A percentile compares a stretch with the other conserved stretches of the same genome.
Evolutionary conservation across 2,113 vertebrate species (phyloP).

Genomic region (Hymenochirus boettgeri): DNA sequence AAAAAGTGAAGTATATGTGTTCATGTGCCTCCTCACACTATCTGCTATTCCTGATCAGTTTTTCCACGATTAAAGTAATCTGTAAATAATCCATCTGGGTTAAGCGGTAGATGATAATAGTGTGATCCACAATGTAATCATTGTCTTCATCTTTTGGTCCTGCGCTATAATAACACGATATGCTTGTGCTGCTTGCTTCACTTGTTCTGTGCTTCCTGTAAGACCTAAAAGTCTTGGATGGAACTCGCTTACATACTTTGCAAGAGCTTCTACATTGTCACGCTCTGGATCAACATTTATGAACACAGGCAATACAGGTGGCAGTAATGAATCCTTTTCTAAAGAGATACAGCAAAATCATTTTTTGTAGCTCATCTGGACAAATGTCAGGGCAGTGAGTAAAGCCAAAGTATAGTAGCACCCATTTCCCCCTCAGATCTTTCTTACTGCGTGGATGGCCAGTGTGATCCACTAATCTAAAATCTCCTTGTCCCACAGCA

Average conservation of each 20-base stretch:
- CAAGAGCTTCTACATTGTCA: slow-evolving; percentile 66
- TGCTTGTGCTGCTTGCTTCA: slow-evolving; percentile 57
- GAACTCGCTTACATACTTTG: slow-evolving; percentile 75
- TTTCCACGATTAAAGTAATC: slow-evolving; percentile 77
- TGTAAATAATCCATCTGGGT: slow-evolving; percentile 76
- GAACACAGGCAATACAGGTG: slow-evolving; percentile 77
- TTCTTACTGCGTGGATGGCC: slow-evolving; percentile 59
- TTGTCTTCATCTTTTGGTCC: slow-evolving; percentile 76
- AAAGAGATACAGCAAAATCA: slow-evolving; percentile 64
- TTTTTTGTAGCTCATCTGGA: slow-evolving; percentile 78
- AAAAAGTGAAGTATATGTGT: slow-evolving; percentile 50
- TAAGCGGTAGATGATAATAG: slow-evolving; percentile 76
- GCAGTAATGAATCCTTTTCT: slow-evolving; percentile 61
- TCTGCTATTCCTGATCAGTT: slow-evolving; percentile 56
- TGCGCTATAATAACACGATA: slow-evolving; percentile 76
- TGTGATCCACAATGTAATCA: slow-evolving; percentile 87
- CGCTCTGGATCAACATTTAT: slow-evolving; percentile 82
- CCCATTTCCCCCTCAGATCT: slow-evolving; percentile 77
- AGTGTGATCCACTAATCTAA: slow-evolving; percentile 69
- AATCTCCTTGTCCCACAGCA: slow-evolving; percentile 68
- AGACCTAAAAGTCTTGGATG: slow-evolving; percentile 80
- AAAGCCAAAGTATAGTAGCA: slow-evolving; percentile 90
- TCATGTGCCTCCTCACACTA: slow-evolving; percentile 71
- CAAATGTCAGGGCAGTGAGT: slow-evolving; percentile 92
- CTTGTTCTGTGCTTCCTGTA: slow-evolving; percentile 70